Conservation (phyloP, 1,140 invertebrate species). For the Teleopsis dalmanni region DNA sequence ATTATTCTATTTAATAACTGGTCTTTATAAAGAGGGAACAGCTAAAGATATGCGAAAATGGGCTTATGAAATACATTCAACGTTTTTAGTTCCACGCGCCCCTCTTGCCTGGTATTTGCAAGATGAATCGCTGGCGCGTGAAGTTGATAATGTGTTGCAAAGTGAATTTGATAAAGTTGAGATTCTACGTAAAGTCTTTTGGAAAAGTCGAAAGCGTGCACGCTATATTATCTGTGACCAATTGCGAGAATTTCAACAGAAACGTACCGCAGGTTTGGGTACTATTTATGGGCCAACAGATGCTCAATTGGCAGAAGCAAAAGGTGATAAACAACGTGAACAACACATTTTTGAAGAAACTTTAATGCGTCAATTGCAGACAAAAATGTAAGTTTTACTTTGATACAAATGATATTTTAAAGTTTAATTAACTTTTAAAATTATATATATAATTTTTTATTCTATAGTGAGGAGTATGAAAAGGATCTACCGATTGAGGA, state of each 20-base stretch:
- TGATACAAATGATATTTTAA: background rate
- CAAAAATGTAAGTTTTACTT: slow-evolving; percentile 59
- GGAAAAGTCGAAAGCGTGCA: slow-evolving; percentile 74
- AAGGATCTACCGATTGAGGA: slow-evolving; percentile 55
- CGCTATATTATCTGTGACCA: slow-evolving; percentile 81
- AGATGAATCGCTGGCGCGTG: slow-evolving; percentile 72
- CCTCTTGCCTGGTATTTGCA: slow-evolving; percentile 75
- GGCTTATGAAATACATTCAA: slow-evolving; percentile 97
- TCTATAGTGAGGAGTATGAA: slow-evolving; percentile 60
- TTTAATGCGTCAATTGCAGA: slow-evolving; percentile 67
- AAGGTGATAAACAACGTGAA: slow-evolving; percentile 74
- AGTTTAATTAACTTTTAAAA: slow-evolving; percentile 1
- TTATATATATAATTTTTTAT: background rate
- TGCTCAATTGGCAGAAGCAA: slow-evolving; percentile 67
- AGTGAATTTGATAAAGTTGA: slow-evolving; percentile 83
- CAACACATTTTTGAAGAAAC: slow-evolving; percentile 63
- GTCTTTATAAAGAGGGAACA: slow-evolving; percentile 75
- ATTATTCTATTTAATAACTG: slow-evolving; percentile 82
- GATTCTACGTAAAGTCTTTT: slow-evolving; percentile 78
- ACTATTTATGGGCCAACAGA: slow-evolving; percentile 85
- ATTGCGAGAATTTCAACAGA: slow-evolving; percentile 82
- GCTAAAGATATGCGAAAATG: slow-evolving; percentile 87
- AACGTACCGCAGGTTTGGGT: slow-evolving; percentile 81
- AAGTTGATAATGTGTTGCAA: slow-evolving; percentile 78
- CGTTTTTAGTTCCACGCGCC: slow-evolving; percentile 85